Conservation (phyloP, 2,113 vertebrate species). For the Petrocephalus zakoni region DNA sequence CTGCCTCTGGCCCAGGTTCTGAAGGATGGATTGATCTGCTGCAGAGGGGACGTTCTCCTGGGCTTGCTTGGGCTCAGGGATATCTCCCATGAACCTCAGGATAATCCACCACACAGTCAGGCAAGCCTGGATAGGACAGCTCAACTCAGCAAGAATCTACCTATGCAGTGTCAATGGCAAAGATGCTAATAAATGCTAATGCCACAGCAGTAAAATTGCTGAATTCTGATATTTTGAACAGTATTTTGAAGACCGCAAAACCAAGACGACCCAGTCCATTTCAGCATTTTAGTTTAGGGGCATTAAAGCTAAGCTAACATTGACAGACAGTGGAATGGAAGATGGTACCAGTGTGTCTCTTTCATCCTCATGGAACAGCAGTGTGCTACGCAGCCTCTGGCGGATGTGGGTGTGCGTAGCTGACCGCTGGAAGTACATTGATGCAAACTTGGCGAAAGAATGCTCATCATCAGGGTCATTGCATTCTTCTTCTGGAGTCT, state of each 20-base stretch:
- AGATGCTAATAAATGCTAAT: neutral
- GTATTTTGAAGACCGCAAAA: neutral
- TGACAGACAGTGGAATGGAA: neutral
- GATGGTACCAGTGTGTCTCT: constrained; percentile 67
- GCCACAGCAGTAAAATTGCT: neutral
- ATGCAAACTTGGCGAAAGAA: constrained; percentile 78
- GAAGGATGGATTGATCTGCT: constrained; percentile 37
- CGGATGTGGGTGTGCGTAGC: constrained; percentile 65
- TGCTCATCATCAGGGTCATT: constrained; percentile 52
- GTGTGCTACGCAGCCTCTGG: constrained; percentile 62
- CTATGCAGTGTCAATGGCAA: neutral
- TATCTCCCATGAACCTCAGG: constrained; percentile 92
- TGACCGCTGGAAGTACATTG: constrained; percentile 72
- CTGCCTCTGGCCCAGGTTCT: constrained; percentile 49
- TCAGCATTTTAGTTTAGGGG: neutral
- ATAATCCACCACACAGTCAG: constrained; percentile 83
- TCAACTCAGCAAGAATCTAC: neutral
- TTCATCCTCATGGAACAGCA: constrained; percentile 83
- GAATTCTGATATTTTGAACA: neutral
- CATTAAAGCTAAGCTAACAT: neutral
- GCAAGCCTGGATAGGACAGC: constrained; percentile 63
- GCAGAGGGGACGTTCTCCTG: constrained; percentile 22
- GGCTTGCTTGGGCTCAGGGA: constrained; percentile 74
- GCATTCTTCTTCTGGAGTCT: constrained; percentile 34
- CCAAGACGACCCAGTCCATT: neutral